Percentiles rank a stretch among this genome's conserved stretches.
phyloP scores from a whole-genome alignment of 1,140 invertebrate species.

The Brachionus paranguensis region DNA sequence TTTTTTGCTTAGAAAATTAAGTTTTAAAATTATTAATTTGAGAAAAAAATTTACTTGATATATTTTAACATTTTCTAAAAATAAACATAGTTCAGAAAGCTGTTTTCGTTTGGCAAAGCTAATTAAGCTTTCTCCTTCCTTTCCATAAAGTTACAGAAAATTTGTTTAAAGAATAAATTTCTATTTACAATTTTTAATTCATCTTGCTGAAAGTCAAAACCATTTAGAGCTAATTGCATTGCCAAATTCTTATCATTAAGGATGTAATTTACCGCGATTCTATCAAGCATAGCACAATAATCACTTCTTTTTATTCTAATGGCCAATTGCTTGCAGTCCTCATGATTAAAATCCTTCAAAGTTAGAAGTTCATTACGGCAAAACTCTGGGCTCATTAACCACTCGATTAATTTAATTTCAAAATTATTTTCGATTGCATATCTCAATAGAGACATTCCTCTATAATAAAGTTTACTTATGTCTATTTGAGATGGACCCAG shows the following conservation, averaged over 20 bases:
- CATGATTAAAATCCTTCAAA: neutral
- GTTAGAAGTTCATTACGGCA: neutral
- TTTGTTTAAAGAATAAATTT: too few species aligned
- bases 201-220: neutral
- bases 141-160: too few species aligned
- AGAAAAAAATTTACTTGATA: conserved; percentile 6
- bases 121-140: neutral
- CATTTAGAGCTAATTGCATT: conserved; percentile 33
- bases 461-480: conserved; percentile 2
- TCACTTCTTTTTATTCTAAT: neutral
- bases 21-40: too few species aligned
- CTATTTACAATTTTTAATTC: neutral
- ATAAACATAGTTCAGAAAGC: neutral
- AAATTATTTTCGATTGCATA: conserved; percentile 4
- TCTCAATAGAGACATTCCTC: neutral
- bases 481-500: neutral
- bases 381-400: neutral
- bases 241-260: neutral
- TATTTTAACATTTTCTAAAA: conserved; percentile 15
- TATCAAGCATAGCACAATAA: conserved; percentile 28
- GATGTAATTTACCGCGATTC: neutral
- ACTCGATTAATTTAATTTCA: neutral
- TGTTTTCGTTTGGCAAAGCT: neutral
- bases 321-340: neutral
- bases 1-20: neutral